phyloP scores from a whole-genome alignment of 2,888 invertebrate genomes.

The Synanthedon formicaeformis region DNA sequence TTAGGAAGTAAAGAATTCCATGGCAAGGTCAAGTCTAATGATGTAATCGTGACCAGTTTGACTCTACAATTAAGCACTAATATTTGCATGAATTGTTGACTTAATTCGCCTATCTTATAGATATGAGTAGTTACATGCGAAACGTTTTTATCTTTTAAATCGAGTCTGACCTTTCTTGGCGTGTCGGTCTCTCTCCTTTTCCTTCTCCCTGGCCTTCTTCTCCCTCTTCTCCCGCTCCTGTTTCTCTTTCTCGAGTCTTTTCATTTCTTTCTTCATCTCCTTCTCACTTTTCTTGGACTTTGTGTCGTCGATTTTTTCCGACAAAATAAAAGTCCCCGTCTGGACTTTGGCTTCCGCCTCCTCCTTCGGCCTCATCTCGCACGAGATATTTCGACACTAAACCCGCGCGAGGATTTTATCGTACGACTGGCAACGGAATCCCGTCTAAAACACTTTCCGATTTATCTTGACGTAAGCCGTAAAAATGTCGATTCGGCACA shows the following conservation, averaged over 20 bases:
- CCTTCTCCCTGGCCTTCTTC: conserved; percentile 65
- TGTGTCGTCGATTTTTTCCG: conserved; percentile 68
- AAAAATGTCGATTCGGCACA: conserved; percentile 40
- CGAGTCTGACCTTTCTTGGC: conserved; percentile 48
- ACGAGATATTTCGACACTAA: conserved; percentile 18
- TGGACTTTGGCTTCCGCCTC: conserved; percentile 50
- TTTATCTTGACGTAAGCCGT: conserved; percentile 34
- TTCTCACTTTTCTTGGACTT: conserved; percentile 60
- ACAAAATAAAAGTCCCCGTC: conserved; percentile 67
- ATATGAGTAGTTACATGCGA: background rate
- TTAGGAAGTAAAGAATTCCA: conserved; percentile 35
- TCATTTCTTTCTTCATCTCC: conserved; percentile 66
- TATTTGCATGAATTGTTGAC: conserved; percentile 26
- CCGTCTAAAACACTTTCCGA: conserved; percentile 39
- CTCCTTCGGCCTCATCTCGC: conserved; percentile 58
- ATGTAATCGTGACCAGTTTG: conserved; percentile 31
- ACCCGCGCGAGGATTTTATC: conserved; percentile 32
- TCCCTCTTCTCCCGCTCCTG: conserved; percentile 61
- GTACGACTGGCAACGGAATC: conserved; percentile 34
- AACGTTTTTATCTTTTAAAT: background rate
- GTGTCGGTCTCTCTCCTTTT: conserved; percentile 58
- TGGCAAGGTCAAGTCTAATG: conserved; percentile 41
- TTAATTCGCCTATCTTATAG: conserved; percentile 12
- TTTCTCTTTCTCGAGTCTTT: conserved; percentile 61
- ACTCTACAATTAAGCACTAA: conserved; percentile 28